Conservation (phyloP, 2,888 invertebrate species). For the Chymomyza caudatula region DNA sequence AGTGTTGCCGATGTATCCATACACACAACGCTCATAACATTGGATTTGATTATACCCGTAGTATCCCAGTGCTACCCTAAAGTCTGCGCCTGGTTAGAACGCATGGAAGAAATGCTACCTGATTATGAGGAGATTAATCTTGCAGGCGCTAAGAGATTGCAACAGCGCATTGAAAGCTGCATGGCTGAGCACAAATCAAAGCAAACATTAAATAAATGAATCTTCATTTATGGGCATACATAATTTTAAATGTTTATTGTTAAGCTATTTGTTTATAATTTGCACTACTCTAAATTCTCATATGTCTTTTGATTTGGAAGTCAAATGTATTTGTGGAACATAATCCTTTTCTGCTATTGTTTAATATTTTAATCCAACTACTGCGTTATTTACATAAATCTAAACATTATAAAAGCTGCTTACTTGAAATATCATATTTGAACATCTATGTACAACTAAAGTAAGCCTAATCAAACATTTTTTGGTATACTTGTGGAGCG, state of each 20-base stretch:
- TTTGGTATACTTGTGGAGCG: constrained; percentile 52
- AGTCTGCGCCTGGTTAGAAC: constrained; percentile 67
- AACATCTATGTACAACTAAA: constrained; percentile 27
- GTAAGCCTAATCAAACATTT: constrained; percentile 60
- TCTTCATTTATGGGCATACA: not conserved
- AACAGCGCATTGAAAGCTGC: constrained; percentile 54
- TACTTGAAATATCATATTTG: not conserved
- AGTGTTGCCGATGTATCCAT: constrained; percentile 79
- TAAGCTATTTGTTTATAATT: constrained; percentile 49
- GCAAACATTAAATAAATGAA: not conserved
- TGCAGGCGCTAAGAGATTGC: constrained; percentile 68
- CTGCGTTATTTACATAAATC: constrained; percentile 3
- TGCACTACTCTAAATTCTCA: constrained; percentile 42
- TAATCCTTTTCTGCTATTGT: not conserved
- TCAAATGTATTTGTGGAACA: constrained; percentile 37
- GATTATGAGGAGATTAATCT: constrained; percentile 73
- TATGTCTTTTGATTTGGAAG: constrained; percentile 61
- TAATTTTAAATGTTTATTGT: constrained; percentile 7
- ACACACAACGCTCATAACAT: constrained; percentile 76
- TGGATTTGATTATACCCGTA: constrained; percentile 75
- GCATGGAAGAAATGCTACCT: constrained; percentile 68
- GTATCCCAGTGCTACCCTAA: constrained; percentile 60
- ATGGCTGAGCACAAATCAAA: constrained; percentile 61
- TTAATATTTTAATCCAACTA: not conserved
- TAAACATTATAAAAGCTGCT: not conserved